phyloP scores from a whole-genome alignment of 2,888 invertebrate genomes.

The Agrochola lychnidis region DNA sequence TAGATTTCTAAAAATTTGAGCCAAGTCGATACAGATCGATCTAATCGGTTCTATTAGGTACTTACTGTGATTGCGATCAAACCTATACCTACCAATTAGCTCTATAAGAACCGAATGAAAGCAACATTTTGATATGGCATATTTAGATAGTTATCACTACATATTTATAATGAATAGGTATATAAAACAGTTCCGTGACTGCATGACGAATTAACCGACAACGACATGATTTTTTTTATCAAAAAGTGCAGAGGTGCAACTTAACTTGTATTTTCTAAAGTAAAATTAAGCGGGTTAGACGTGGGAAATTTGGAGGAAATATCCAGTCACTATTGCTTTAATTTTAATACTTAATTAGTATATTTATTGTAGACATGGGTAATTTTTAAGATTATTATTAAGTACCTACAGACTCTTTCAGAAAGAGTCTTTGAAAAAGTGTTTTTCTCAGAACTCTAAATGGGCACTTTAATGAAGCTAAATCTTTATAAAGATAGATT shows the following conservation, averaged over 20 bases:
- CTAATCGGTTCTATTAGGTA: not conserved
- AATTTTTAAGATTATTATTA: not conserved
- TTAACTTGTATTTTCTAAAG: not conserved
- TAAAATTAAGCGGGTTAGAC: not conserved
- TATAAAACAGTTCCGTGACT: not conserved
- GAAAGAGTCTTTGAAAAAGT: not conserved
- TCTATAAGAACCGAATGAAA: slow-evolving; percentile 1
- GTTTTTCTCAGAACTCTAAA: not conserved
- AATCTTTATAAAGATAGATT: not conserved
- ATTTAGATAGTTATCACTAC: not conserved
- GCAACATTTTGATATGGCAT: not conserved
- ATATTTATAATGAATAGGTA: slow-evolving; percentile 2
- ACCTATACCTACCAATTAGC: not conserved
- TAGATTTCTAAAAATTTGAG: not conserved
- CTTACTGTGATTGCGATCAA: slow-evolving; percentile 17
- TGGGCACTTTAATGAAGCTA: not conserved
- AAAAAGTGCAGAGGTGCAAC: not conserved
- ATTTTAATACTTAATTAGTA: not conserved
- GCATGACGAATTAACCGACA: not conserved
- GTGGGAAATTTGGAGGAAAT: not conserved
- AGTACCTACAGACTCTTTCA: not conserved
- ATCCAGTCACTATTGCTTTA: not conserved
- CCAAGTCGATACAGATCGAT: not conserved
- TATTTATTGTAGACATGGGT: no score
- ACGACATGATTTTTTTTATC: not conserved